Base-by-base conservation (phyloP, 1,140 invertebrate species). In the Coenobita brevimanus region DNA sequence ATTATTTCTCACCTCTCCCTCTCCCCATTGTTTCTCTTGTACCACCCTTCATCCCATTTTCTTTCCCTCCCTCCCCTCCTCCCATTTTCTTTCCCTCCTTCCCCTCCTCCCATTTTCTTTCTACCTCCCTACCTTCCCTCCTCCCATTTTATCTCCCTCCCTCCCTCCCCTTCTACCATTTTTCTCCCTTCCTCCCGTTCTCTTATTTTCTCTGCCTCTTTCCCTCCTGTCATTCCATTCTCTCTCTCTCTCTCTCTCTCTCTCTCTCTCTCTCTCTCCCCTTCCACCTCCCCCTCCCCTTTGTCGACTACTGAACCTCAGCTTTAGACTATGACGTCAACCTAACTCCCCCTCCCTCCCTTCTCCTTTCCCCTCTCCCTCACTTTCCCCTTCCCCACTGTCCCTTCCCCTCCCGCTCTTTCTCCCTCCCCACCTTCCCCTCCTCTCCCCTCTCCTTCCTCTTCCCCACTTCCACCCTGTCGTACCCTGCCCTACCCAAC, bases 81-180 rank as follows among this genome's bases (percentile, higher is more conserved):
- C 13, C 27, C 64, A 8, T 17, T 41, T 33, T 41, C 38, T 73
- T 33, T 36, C 38, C n/a, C 3, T 50, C 1, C 24, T 41, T 41
- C 36, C 15, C 27, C 8, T 50, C 43, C 43, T 54, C n/a, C 15
- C 10, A 46, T 50, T 33, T 24, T n/a, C 4, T 2, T 21, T 10
- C 38, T 0, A 24, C 41, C 62, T 41, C 36, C 38, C 43, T 64
- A 60, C 62, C 57, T 64, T 41, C 81, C 81, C 64, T n/a, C 81
- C 64, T 13, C 41, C 64, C 57, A 17, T 33, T 38, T n/a, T 43
- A 17, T 21, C 15, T 21, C 21, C 36, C 38, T 43, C 62, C 43
- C 54, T 27, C 41, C 64, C 41, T 10, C 43, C 41, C 38, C 81
- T 41, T 33, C 17, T 36, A 36, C 24, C 62, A 41, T n/a, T 10